These are phyloP conservation scores for Fukomys damarensis DNA, from an alignment of 2,113 vertebrate species.

Conservation along the genomic window DNA sequence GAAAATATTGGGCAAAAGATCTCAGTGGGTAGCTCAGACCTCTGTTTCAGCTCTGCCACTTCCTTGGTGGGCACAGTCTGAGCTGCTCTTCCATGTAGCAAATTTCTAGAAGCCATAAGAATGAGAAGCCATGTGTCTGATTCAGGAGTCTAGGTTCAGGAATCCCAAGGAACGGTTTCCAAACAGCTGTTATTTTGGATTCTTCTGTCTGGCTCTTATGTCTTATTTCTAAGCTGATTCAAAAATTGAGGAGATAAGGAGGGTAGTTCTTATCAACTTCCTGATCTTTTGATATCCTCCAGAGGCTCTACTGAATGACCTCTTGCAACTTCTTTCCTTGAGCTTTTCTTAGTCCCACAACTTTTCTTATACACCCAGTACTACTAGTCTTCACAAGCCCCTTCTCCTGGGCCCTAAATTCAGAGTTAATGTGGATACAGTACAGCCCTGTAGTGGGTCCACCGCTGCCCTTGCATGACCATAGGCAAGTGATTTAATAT, in stretches of 20 bases:
- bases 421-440: neutral
- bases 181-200: neutral
- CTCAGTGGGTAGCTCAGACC: neutral
- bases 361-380: neutral
- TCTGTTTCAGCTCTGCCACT: neutral
- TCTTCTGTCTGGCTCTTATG: neutral
- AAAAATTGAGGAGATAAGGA: neutral
- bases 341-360: neutral
- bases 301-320: neutral
- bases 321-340: neutral
- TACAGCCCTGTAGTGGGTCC: neutral
- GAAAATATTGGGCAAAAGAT: neutral
- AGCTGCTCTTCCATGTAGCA: neutral
- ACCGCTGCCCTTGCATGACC: too few relatives aligned
- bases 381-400: accelerated
- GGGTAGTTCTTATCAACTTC: neutral
- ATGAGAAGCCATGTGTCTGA: neutral
- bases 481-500: neutral
- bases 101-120: neutral
- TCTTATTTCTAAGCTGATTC: neutral
- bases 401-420: neutral
- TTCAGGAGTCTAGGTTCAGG: neutral
- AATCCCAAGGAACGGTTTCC: neutral
- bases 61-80: neutral
- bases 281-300: neutral